A percentile compares a stretch with the other conserved stretches of the same genome.
phyloP scores from a whole-genome alignment of 30 jellyfish, hydroid and myxozoan genomes.

The Turritopsis dohrnii region DNA sequence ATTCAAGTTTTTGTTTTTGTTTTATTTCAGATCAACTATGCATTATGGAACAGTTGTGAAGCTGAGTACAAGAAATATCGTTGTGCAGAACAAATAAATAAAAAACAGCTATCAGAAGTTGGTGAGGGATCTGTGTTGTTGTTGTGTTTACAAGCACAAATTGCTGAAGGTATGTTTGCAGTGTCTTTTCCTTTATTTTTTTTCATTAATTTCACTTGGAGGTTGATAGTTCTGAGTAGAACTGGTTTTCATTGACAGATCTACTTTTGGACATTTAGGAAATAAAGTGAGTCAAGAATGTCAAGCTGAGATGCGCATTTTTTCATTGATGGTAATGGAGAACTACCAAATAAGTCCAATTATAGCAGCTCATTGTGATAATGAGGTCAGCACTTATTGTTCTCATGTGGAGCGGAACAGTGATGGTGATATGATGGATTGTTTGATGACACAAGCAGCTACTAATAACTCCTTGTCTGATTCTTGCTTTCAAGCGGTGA shows the following conservation, averaged over 20 bases:
- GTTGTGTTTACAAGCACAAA: conserved; percentile 52
- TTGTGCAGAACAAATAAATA: conserved; percentile 32
- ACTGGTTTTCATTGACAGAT: not conserved
- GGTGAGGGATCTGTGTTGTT: conserved; percentile 74
- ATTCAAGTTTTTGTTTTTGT: not conserved
- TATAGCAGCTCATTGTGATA: conserved; percentile 67
- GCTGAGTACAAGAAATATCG: conserved; percentile 46
- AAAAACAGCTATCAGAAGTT: conserved; percentile 34
- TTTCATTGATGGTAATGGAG: conserved; percentile 58
- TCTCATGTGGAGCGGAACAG: conserved; percentile 27
- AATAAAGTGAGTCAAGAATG: conserved; percentile 58
- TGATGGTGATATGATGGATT: conserved; percentile 85
- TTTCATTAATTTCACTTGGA: too few species aligned
- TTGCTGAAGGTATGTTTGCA: conserved; percentile 51
- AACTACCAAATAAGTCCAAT: conserved; percentile 72
- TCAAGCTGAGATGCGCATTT: conserved; percentile 79
- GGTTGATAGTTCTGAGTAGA: not conserved
- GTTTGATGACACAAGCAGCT: conserved; percentile 74
- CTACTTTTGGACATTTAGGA: conserved; percentile 36
- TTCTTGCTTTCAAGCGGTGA: conserved; percentile 64
- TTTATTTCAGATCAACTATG: conserved; percentile 54
- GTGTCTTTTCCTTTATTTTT: not conserved
- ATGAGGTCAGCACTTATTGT: conserved; percentile 45
- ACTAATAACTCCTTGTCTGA: conserved; percentile 20
- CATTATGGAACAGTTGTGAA: conserved; percentile 79